Evolutionary conservation across 2,888 invertebrate genomes (phyloP), one percentile per base, ranked within the genome.

Genomic region (Exocentrus adspersus): DNA sequence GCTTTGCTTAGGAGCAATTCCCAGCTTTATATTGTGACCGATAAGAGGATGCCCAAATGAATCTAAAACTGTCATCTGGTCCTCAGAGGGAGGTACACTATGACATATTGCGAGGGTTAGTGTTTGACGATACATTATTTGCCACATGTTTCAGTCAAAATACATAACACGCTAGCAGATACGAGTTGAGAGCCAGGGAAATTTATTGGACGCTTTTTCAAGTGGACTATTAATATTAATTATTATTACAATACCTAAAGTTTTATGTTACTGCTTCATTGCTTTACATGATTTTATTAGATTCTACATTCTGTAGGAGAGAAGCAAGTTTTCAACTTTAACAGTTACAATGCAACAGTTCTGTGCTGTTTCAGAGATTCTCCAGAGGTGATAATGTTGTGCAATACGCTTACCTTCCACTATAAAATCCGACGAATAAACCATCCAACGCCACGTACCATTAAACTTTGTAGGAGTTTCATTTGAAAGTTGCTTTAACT

Each of bases 21-120:
- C 53, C 41, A 41, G 19, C 53, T 42, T 53, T 41, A 53, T 42
- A 53, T 53, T 53, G 53, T 37, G 41, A 20, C 53, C 54, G 28
- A 43, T 54, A 30, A 24, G 43, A 21, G 19, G 14, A 12, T 54
- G 43, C 28, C 17, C 24, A 54, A 54, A 54, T 54, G 43, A 53
- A 54, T 43, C 54, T 28, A 54, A 53, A 53, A 42, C 53, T 53
- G 53, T 53, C 53, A 53, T 53, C 53, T 43, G 54, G 43, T 43
- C 43, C 54, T 54, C 54, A 53, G 54, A 54, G 54, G 54, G 54
- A 43, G 54, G 54, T 42, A 28, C 17, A 16, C 16, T 30, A 21
- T 54, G 54, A 54, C 54, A 54, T 21, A 54, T 54, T 54, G 43
- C 42, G 54, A 43, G 21, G 54, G 54, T 28, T 43, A 42, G 54